phyloP scores from a whole-genome alignment of 2,797 vertebrate species.

The Leptoclinus maculatus region DNA sequence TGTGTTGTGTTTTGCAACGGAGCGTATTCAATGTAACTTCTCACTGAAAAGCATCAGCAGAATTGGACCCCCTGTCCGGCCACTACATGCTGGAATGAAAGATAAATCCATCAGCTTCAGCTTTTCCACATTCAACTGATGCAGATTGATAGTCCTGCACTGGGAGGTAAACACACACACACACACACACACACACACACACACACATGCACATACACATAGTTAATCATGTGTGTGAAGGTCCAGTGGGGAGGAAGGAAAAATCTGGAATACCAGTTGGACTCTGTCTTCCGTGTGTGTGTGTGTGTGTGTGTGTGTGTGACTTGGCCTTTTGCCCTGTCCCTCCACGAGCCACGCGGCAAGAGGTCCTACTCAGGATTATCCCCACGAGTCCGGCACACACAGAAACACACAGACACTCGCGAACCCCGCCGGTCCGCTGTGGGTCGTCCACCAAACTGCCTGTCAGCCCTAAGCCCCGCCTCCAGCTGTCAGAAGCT shows the following conservation, averaged over 20 bases:
- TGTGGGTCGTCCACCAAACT: conserved; percentile 57
- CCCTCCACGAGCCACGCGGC: conserved; percentile 67
- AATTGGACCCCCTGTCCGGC: conserved; percentile 44
- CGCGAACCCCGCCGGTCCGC: conserved; percentile 33
- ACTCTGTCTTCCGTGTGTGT: conserved; percentile 27
- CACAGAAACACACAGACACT: conserved; percentile 23
- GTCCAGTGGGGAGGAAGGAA: conserved; percentile 68
- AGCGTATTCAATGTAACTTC: conserved; percentile 33
- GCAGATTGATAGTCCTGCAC: conserved; percentile 67
- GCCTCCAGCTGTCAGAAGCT: conserved; percentile 70
- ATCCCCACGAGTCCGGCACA: conserved; percentile 48
- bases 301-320: conserved; percentile 31
- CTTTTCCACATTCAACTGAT: conserved; percentile 69
- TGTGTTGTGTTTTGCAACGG: conserved; percentile 44
- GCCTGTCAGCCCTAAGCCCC: conserved; percentile 56
- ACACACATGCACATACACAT: conserved; percentile 25
- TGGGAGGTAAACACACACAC: conserved; percentile 39
- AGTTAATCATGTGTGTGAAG: conserved; percentile 73
- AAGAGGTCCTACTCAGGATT: conserved; percentile 57
- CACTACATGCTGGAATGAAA: conserved; percentile 34
- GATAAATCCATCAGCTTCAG: conserved; percentile 66
- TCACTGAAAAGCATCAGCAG: conserved; percentile 47
- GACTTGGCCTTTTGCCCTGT: conserved; percentile 70
- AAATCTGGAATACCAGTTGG: conserved; percentile 76
- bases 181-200: conserved; percentile 28